Percentiles rank a stretch among this genome's conserved stretches.
Evolutionary conservation across 2,113 vertebrate genomes (phyloP).

Genomic region (Setophaga kirtlandii): DNA sequence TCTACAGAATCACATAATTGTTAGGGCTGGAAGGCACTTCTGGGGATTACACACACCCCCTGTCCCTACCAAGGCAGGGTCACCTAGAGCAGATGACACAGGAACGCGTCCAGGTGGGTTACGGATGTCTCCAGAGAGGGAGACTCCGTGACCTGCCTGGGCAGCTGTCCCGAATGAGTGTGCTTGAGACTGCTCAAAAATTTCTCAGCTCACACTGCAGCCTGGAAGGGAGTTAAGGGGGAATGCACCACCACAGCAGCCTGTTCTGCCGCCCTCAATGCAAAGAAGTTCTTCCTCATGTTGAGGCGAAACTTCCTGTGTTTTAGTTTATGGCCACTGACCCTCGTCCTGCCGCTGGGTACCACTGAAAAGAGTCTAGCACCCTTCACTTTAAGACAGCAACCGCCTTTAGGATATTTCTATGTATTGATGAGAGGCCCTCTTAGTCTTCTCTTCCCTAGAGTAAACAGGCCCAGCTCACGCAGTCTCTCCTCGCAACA

Average conservation of each 20-base stretch:
- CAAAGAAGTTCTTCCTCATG: not conserved
- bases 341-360: not conserved
- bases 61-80: not conserved
- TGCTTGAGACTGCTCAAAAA: not conserved
- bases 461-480: not conserved
- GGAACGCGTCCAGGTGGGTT: not conserved
- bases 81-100: not conserved
- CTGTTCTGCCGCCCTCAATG: not conserved
- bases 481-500: not conserved
- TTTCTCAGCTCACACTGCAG: not conserved
- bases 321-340: not conserved
- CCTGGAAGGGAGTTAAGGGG: not conserved
- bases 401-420: not conserved
- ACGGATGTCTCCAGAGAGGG: not conserved
- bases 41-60: fast-evolving
- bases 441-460: no score
- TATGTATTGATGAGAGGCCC: fast-evolving
- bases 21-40: no score
- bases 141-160: not conserved
- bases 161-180: not conserved
- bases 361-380: not conserved
- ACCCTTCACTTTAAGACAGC: not conserved
- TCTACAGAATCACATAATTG: not conserved
- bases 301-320: not conserved
- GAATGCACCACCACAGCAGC: not conserved